Conservation (phyloP, 2,113 vertebrate species). For the Callithrix jacchus region DNA sequence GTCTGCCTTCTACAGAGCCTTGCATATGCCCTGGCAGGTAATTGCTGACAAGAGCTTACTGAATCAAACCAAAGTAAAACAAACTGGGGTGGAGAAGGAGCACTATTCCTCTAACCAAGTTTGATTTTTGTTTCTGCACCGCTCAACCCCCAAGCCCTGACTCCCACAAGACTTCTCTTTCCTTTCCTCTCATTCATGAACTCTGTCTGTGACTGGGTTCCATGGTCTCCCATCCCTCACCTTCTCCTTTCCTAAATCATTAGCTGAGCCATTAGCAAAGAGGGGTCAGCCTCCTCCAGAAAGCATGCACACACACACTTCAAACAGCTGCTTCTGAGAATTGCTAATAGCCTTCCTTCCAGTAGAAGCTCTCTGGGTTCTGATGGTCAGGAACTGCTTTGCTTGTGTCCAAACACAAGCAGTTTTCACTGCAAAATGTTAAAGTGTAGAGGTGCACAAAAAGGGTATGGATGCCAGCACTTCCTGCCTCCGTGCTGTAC, state of each 20-base stretch:
- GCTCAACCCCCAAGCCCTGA: not conserved
- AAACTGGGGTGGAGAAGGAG: not conserved
- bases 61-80: not conserved
- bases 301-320: not conserved
- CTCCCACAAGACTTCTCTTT: not conserved
- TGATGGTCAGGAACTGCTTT: not conserved
- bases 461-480: not conserved
- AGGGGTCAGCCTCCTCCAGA: not conserved
- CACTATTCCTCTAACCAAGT: not conserved
- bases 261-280: not conserved
- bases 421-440: slow-evolving; percentile 10
- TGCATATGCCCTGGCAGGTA: not conserved
- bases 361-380: slow-evolving; percentile 7
- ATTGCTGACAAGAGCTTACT: not conserved
- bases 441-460: not conserved
- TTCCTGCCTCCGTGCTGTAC: not conserved
- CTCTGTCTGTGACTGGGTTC: not conserved
- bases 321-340: slow-evolving; percentile 49
- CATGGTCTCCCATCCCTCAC: not conserved
- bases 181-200: not conserved
- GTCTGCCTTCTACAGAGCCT: not conserved
- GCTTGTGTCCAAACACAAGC: not conserved
- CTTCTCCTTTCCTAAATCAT: not conserved
- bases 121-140: not conserved
- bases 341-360: slow-evolving; percentile 48